Percentiles rank a stretch among this genome's conserved stretches.
These are phyloP conservation scores for Drosophila atripex DNA, from an alignment of 2,888 invertebrate genomes.

Conservation along the genomic window DNA sequence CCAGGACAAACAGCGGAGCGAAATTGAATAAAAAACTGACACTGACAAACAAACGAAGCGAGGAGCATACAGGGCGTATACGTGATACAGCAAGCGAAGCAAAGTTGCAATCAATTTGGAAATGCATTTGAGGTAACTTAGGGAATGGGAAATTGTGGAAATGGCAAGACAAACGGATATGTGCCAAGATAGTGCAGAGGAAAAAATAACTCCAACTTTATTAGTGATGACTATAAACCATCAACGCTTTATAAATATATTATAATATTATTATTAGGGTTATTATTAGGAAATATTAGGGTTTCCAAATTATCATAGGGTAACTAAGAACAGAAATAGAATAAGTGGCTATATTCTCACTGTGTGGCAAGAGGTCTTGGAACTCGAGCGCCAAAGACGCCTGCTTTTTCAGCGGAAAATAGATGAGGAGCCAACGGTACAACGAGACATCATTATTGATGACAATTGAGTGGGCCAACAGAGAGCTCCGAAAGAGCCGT, in stretches of 20 bases:
- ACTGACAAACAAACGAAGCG: constrained; percentile 47
- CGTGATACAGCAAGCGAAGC: constrained; percentile 45
- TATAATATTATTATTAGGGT: no score
- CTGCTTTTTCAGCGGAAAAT: constrained; percentile 76
- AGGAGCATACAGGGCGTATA: constrained; percentile 36
- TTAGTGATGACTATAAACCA: no score
- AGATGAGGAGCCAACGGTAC: constrained; percentile 63
- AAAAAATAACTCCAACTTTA: not conserved
- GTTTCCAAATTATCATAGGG: no score
- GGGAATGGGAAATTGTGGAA: constrained; percentile 10
- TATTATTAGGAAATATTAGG: no score
- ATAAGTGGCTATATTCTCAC: not conserved
- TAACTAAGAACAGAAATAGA: not conserved
- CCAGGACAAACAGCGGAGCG: constrained; percentile 62
- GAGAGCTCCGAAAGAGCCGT: constrained; percentile 62
- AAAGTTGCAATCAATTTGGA: constrained; percentile 81
- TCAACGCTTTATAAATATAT: no score
- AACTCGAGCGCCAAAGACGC: constrained; percentile 70
- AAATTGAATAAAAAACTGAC: constrained; percentile 67
- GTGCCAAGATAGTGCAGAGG: constrained; percentile 30
- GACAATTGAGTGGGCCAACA: constrained; percentile 82
- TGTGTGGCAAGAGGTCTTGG: constrained; percentile 23
- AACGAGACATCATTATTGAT: constrained; percentile 84
- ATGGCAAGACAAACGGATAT: constrained; percentile 29
- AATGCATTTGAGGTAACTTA: constrained; percentile 58